A percentile compares a stretch with the other conserved stretches of the same genome.
These are phyloP conservation scores for Pemphredon lugubris DNA, from an alignment of 2,888 invertebrate species.

Conservation along the genomic window DNA sequence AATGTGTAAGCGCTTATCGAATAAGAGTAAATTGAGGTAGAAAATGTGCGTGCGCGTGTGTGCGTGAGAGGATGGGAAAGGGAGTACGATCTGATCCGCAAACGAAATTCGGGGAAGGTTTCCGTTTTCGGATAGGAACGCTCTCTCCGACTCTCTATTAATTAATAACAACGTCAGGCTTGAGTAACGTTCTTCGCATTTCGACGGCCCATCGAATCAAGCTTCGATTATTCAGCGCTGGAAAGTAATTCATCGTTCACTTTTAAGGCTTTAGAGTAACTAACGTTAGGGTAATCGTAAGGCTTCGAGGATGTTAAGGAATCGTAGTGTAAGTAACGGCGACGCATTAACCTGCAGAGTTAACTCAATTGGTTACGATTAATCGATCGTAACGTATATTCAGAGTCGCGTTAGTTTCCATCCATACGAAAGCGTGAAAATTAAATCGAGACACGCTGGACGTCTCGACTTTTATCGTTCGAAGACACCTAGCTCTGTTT, in stretches of 20 bases:
- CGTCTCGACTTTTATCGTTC: conserved; percentile 62
- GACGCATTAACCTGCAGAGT: background rate
- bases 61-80: background rate
- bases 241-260: conserved; percentile 42
- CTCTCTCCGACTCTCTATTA: conserved; percentile 6
- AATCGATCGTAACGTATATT: background rate
- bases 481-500: conserved; percentile 56
- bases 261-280: conserved; percentile 27
- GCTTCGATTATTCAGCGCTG: conserved; percentile 23
- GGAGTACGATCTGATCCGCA: conserved; percentile 63
- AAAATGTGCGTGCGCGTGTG: background rate
- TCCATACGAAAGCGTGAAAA: conserved; percentile 36
- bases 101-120: conserved; percentile 80
- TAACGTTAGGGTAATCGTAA: conserved; percentile 13
- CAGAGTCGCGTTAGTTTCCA: conserved; percentile 50
- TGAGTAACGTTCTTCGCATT: conserved; percentile 1
- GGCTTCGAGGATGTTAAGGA: conserved; percentile 12
- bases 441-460: conserved; percentile 47
- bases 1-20: conserved; percentile 9
- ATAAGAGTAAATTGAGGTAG: background rate
- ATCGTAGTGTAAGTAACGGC: background rate
- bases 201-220: conserved; percentile 13
- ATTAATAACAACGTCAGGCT: conserved; percentile 8
- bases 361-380: background rate
- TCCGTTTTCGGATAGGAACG: conserved; percentile 70